Percentiles rank a stretch among this genome's conserved stretches.
Evolutionary conservation across 2,888 invertebrate genomes (phyloP).

Genomic region (Papilio elwesi): DNA sequence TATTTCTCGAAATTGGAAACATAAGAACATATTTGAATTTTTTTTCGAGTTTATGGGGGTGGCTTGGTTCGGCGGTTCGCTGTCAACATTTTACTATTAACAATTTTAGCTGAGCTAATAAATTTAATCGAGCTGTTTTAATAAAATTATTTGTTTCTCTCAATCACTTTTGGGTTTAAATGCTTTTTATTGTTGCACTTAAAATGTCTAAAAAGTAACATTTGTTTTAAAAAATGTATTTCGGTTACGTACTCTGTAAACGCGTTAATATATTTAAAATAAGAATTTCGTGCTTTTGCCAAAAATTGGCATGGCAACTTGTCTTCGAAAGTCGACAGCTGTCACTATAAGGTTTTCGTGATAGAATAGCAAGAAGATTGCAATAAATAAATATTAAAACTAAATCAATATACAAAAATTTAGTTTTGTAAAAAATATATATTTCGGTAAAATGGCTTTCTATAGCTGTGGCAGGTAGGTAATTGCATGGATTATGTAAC

Average conservation of each 20-base stretch:
- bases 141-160: too few species aligned
- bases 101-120: too few species aligned
- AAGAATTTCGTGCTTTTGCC: conserved; percentile 4
- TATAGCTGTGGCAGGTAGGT: conserved; percentile 72
- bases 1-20: neutral
- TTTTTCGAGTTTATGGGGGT: conserved; percentile 7
- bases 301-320: conserved; percentile 24
- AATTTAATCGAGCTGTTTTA: too few species aligned
- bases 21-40: neutral
- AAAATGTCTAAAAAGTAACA: neutral
- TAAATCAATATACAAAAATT: neutral
- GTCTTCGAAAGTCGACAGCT: conserved; percentile 35
- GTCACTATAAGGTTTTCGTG: conserved; percentile 34
- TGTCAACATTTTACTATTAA: too few species aligned
- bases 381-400: conserved; percentile 16
- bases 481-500: conserved; percentile 68
- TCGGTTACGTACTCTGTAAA: conserved; percentile 8
- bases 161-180: too few species aligned
- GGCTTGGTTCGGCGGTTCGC: neutral
- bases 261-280: neutral
- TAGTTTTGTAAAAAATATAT: conserved; percentile 3
- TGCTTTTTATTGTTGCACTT: too few species aligned
- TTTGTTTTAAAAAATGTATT: neutral
- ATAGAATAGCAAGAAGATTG: conserved; percentile 9
- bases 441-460: conserved; percentile 65